Evolutionary conservation across 2,888 invertebrate genomes (phyloP).

Genomic region (Eumacrocentrus americanus): DNA sequence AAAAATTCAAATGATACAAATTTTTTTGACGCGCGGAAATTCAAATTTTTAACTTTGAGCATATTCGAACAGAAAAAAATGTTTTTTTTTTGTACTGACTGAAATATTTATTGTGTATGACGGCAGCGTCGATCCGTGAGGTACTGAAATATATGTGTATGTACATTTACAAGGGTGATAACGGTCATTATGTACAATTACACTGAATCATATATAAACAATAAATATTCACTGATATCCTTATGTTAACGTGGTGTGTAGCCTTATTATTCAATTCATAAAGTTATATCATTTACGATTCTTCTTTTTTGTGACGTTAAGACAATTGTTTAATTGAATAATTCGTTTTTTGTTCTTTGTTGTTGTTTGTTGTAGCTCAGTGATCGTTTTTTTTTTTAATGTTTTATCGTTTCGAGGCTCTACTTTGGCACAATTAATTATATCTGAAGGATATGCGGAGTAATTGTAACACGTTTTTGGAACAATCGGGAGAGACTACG

Average conservation of each 20-base stretch:
- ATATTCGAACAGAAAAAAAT: background rate
- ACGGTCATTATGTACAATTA: constrained; percentile 59
- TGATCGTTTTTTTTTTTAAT: constrained; percentile 12
- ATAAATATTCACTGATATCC: constrained; percentile 33
- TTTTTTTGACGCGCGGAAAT: background rate
- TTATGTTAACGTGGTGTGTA: constrained; percentile 32
- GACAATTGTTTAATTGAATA: constrained; percentile 20
- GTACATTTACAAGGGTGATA: constrained; percentile 55
- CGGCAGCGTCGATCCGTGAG: constrained; percentile 54
- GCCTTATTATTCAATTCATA: constrained; percentile 44
- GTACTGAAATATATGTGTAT: constrained; percentile 58
- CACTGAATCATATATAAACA: constrained; percentile 56
- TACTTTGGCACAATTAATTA: constrained; percentile 18
- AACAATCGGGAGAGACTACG: background rate
- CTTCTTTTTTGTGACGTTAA: constrained; percentile 24
- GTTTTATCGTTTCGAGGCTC: constrained; percentile 1
- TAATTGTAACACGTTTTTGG: background rate
- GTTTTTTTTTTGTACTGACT: constrained; percentile 16
- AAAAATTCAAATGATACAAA: background rate
- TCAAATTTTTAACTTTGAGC: background rate
- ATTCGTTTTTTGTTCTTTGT: constrained; percentile 16
- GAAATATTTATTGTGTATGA: constrained; percentile 51
- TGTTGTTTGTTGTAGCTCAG: constrained; percentile 25
- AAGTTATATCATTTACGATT: constrained; percentile 18
- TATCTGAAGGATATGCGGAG: constrained; percentile 1